A percentile compares a stretch with the other conserved stretches of the same genome.
Evolutionary conservation across 2,113 vertebrate genomes (phyloP).

Genomic region (Xiphias gladius): DNA sequence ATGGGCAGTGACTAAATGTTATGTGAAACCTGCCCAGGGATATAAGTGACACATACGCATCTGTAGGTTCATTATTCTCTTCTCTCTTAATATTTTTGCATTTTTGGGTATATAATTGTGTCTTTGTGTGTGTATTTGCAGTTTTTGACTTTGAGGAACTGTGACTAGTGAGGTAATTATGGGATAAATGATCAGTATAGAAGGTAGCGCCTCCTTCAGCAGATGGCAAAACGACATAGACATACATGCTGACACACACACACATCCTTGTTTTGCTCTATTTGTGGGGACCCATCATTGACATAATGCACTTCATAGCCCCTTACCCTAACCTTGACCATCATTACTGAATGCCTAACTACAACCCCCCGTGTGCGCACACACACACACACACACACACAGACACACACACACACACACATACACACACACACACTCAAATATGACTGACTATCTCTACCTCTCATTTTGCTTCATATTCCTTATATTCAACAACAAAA

Average conservation of each 20-base stretch:
- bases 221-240: constrained; percentile 45
- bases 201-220: constrained; percentile 42
- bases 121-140: background rate
- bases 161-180: constrained; percentile 65
- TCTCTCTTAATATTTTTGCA: background rate
- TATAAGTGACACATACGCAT: constrained; percentile 6
- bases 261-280: too few relatives aligned
- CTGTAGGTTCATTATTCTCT: constrained; percentile 19
- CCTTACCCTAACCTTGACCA: too few relatives aligned
- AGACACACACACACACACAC: too few relatives aligned
- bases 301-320: too few relatives aligned
- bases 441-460: background rate
- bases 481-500: background rate
- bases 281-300: too few relatives aligned
- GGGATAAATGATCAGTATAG: constrained; percentile 53
- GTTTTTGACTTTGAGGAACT: constrained; percentile 21
- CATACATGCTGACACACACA: background rate
- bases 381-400: too few relatives aligned
- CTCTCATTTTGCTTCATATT: constrained; percentile 8
- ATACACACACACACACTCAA: too few relatives aligned
- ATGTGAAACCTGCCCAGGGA: constrained; percentile 22
- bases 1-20: constrained; percentile 17
- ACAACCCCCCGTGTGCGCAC: too few relatives aligned
- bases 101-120: background rate
- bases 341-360: too few relatives aligned